Evolutionary conservation across 2,797 vertebrate species (phyloP).

Genomic region (Borostomias antarcticus): DNA sequence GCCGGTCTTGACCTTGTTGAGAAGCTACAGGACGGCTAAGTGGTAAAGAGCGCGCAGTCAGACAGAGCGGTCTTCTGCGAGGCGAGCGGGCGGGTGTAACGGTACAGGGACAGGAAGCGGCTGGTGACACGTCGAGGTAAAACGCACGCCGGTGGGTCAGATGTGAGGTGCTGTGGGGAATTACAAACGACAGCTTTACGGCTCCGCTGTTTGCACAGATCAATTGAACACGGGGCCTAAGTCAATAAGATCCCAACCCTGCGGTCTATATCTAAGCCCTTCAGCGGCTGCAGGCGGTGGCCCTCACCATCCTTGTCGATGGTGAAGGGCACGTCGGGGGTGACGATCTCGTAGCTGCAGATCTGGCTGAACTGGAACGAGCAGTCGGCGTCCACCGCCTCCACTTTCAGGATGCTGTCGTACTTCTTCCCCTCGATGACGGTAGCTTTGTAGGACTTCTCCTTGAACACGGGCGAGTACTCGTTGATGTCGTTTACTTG

Average conservation of each 20-base stretch:
- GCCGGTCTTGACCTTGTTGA: slow-evolving; percentile 13
- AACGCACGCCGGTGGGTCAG: slow-evolving; percentile 3
- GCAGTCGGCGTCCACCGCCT: slow-evolving; percentile 95
- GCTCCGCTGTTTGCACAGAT: slow-evolving; percentile 52
- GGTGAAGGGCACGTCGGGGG: slow-evolving; percentile 91
- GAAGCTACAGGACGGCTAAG: slow-evolving; percentile 17
- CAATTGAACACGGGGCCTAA: slow-evolving; percentile 40
- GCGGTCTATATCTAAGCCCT: background rate
- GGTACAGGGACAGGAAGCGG: slow-evolving; percentile 1
- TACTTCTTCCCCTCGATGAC: slow-evolving; percentile 88
- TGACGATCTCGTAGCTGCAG: slow-evolving; percentile 96
- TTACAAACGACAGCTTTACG: slow-evolving; percentile 35
- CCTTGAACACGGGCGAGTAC: slow-evolving; percentile 93
- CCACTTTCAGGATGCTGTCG: slow-evolving; percentile 89
- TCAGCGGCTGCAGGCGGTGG: background rate
- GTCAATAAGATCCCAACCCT: slow-evolving; percentile 43
- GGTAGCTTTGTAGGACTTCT: slow-evolving; percentile 95
- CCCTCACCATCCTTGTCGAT: slow-evolving; percentile 93
- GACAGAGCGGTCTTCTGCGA: background rate
- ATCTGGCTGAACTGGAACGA: slow-evolving; percentile 99
- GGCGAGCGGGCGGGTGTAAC: background rate
- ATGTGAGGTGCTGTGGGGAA: slow-evolving; percentile 35
- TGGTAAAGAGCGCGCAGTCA: background rate
- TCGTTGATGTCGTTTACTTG: slow-evolving; percentile 98
- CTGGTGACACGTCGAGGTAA: slow-evolving; percentile 51